These are phyloP conservation scores for Silurus meridionalis DNA, from an alignment of 2,113 vertebrate species.

Conservation along the genomic window DNA sequence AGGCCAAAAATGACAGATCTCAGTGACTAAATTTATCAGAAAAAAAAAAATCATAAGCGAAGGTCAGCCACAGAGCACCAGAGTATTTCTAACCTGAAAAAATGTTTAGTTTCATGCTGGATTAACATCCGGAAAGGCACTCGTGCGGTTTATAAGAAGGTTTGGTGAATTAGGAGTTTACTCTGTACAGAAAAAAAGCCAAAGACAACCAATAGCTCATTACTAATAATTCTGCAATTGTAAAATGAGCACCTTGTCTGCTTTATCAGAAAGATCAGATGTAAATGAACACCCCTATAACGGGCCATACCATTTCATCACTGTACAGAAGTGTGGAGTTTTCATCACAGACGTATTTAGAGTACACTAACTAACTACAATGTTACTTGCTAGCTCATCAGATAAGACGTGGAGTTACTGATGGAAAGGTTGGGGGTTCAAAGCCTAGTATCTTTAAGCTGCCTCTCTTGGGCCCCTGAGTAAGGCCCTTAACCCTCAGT, in stretches of 20 bases:
- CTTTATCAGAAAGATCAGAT: not conserved
- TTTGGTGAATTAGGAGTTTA: not conserved
- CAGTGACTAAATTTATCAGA: constrained; percentile 5
- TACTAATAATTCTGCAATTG: not conserved
- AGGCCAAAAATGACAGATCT: not conserved
- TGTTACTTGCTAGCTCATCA: too few relatives aligned
- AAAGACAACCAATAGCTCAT: not conserved
- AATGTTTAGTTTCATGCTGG: not conserved
- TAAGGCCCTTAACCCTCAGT: too few relatives aligned
- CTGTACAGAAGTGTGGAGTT: not conserved
- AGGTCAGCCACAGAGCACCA: not conserved
- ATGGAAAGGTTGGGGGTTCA: too few relatives aligned
- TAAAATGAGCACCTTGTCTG: too few relatives aligned
- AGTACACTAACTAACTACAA: too few relatives aligned
- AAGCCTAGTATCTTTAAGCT: too few relatives aligned
- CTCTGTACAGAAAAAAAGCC: not conserved
- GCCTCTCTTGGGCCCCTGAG: too few relatives aligned
- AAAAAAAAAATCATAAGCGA: not conserved
- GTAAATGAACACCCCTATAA: not conserved
- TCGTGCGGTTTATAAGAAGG: not conserved
- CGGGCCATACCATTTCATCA: not conserved
- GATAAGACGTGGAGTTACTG: too few relatives aligned
- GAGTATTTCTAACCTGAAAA: not conserved
- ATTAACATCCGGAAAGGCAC: not conserved
- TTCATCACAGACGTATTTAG: not conserved